Conservation (phyloP, 2,113 vertebrate genomes). For the Planiliza haematocheilus region DNA sequence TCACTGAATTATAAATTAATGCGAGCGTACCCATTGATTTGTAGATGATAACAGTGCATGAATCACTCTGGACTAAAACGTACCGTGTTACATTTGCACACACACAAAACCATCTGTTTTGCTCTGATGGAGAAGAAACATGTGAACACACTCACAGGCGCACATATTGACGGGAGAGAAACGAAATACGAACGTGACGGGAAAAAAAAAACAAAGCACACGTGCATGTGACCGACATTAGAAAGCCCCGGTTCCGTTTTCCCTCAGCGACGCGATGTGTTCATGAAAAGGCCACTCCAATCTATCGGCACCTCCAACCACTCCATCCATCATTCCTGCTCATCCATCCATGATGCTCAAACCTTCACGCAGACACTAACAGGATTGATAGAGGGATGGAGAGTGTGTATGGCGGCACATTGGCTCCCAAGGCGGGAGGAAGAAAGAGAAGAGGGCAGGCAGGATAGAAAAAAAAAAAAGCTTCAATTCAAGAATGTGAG, state of each 20-base stretch:
- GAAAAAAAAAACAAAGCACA: slow-evolving; percentile 16
- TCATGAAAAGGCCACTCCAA: slow-evolving; percentile 65
- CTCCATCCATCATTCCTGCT: slow-evolving; percentile 63
- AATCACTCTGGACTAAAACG: slow-evolving; percentile 42
- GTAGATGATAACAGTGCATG: slow-evolving; percentile 33
- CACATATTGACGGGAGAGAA: slow-evolving; percentile 36
- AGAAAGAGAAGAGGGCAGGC: not conserved
- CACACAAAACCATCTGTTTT: slow-evolving; percentile 44
- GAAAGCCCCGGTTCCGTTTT: not conserved
- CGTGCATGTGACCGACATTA: slow-evolving; percentile 23
- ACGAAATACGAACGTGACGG: slow-evolving; percentile 46
- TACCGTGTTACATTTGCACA: slow-evolving; percentile 44
- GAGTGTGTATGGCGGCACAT: slow-evolving; percentile 31
- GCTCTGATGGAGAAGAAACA: slow-evolving; percentile 36
- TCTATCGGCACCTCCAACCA: slow-evolving; percentile 55
- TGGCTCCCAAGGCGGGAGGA: slow-evolving; percentile 14
- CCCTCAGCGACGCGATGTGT: slow-evolving; percentile 21
- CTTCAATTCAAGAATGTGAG: slow-evolving; percentile 42
- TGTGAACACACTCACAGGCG: slow-evolving; percentile 38
- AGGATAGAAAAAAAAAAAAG: slow-evolving; percentile 11
- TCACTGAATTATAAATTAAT: slow-evolving; percentile 67
- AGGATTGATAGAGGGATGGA: slow-evolving; percentile 35
- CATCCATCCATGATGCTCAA: slow-evolving; percentile 56
- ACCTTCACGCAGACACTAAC: slow-evolving; percentile 31
- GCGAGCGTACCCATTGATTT: slow-evolving; percentile 51